A percentile compares a stretch with the other conserved stretches of the same genome.
These are phyloP conservation scores for Tauraco erythrolophus DNA, from an alignment of 2,113 vertebrate genomes.

Conservation along the genomic window DNA sequence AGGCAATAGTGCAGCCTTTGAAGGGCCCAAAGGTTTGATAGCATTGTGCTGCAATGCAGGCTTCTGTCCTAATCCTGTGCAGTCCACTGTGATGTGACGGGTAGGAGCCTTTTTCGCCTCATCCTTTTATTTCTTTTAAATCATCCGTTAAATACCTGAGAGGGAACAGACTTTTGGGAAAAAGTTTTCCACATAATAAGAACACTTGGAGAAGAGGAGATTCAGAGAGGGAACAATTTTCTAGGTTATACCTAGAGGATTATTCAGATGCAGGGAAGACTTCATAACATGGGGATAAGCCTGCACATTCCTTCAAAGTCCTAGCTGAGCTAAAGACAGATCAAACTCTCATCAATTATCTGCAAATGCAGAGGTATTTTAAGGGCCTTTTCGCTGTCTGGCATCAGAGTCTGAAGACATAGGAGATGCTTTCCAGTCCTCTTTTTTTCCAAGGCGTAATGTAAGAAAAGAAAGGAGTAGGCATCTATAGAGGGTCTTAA, in stretches of 20 bases:
- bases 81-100: background rate
- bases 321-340: background rate
- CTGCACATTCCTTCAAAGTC: background rate
- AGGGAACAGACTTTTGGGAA: background rate
- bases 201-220: background rate
- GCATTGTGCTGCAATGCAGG: background rate
- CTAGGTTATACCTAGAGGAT: background rate
- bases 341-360: background rate
- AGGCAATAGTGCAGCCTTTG: background rate
- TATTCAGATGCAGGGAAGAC: background rate
- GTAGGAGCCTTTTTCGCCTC: background rate
- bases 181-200: background rate
- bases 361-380: background rate
- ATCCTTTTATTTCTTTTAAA: slow-evolving; percentile 15
- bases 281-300: background rate
- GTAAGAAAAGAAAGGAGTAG: background rate
- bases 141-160: background rate
- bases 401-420: background rate
- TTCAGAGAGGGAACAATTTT: background rate
- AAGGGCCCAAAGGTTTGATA: slow-evolving; percentile 5
- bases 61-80: background rate
- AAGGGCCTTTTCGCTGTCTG: background rate
- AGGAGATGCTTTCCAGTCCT: background rate
- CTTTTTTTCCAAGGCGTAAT: background rate
- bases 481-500: background rate